A percentile compares a stretch with the other conserved stretches of the same genome.
Conservation (phyloP, 2,797 vertebrate genomes). For the Anabacerthia variegaticeps region DNA sequence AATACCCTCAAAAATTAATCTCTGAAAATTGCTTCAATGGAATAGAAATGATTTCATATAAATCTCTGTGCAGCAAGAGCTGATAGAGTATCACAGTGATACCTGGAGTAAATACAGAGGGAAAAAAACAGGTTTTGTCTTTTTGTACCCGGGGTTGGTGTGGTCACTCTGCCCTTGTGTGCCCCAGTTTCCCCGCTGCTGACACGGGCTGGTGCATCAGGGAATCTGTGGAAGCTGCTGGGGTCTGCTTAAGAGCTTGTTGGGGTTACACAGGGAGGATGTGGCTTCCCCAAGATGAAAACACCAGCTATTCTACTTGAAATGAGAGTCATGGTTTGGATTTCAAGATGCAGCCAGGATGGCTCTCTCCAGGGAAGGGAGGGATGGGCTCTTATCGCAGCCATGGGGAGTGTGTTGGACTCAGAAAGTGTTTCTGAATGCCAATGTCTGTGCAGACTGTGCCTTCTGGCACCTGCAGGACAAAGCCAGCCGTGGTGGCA, state of each 20-base stretch:
- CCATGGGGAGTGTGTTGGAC: accelerated
- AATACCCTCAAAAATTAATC: conserved; percentile 35
- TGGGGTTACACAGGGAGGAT: background rate
- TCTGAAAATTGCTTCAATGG: conserved; percentile 14
- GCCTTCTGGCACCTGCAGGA: background rate
- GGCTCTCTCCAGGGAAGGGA: background rate
- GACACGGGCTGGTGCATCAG: background rate
- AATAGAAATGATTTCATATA: background rate
- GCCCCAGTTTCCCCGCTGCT: background rate
- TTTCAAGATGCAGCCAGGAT: background rate
- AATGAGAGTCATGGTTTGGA: background rate
- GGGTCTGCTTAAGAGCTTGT: background rate
- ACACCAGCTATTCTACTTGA: background rate
- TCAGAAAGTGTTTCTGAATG: background rate
- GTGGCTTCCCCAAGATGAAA: background rate
- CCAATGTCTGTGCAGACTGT: background rate
- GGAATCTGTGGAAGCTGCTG: background rate
- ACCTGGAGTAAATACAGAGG: background rate
- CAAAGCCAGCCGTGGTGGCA: background rate
- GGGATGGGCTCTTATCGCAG: background rate
- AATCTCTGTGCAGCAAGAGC: background rate
- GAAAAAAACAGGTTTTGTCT: background rate
- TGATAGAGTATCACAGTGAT: background rate
- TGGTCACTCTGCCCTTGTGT: background rate
- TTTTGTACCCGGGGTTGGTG: background rate